Conservation (phyloP, 2,888 invertebrate genomes). For the Ennomos fuscantarius region DNA sequence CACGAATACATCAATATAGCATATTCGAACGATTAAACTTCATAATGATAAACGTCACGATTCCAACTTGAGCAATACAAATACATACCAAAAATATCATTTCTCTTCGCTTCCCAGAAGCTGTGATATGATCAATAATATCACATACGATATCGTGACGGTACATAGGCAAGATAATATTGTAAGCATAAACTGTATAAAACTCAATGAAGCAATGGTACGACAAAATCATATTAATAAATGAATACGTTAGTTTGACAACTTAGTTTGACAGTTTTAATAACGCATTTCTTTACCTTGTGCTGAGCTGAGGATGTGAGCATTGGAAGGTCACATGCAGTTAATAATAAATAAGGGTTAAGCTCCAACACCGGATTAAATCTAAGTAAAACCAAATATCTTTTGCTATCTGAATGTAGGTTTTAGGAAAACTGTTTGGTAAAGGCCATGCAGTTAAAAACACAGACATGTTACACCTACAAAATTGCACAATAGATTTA, state of each 20-base stretch:
- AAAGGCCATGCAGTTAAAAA: conserved; percentile 67
- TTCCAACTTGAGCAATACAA: conserved; percentile 78
- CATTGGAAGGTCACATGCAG: conserved; percentile 69
- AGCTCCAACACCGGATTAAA: conserved; percentile 55
- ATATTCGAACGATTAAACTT: conserved; percentile 54
- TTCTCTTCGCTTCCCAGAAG: conserved; percentile 66
- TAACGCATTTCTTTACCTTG: conserved; percentile 22
- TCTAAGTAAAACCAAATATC: conserved; percentile 2
- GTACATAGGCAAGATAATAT: conserved; percentile 26
- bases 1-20: conserved; percentile 61
- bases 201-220: conserved; percentile 22
- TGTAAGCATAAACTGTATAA: conserved; percentile 23
- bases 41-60: conserved; percentile 62
- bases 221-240: conserved; percentile 18
- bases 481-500: conserved; percentile 15
- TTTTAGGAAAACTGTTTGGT: conserved; percentile 50
- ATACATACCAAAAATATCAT: conserved; percentile 79
- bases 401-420: conserved; percentile 39
- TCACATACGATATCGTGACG: conserved; percentile 60
- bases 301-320: conserved; percentile 60
- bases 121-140: conserved; percentile 77
- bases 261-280: not conserved
- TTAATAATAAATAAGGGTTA: conserved; percentile 59
- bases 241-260: not conserved
- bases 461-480: conserved; percentile 58